Percentiles rank a stretch among this genome's conserved stretches.
Conservation (phyloP, 2,888 invertebrate genomes). For the Cheilosia urbana region DNA sequence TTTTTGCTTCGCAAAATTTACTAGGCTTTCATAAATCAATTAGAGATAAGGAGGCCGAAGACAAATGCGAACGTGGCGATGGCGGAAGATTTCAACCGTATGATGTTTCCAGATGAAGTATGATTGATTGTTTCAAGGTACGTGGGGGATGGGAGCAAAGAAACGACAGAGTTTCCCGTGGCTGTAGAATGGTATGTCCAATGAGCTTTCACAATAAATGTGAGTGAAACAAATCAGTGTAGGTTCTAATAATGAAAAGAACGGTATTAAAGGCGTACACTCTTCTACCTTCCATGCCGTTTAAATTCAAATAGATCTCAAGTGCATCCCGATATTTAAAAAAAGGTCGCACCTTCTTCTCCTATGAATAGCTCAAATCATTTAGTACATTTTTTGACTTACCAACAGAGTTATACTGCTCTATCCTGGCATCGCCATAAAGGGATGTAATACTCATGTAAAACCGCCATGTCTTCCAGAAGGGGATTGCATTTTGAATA, state of each 20-base stretch:
- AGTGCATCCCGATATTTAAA: too few species aligned
- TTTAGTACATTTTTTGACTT: background rate
- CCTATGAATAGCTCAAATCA: too few species aligned
- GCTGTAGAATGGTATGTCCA: too few species aligned
- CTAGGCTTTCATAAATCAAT: conserved; percentile 70
- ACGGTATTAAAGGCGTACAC: too few species aligned
- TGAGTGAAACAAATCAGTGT: too few species aligned
- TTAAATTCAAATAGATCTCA: too few species aligned
- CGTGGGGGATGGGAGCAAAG: too few species aligned
- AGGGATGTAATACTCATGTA: conserved; percentile 10
- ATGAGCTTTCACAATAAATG: too few species aligned
- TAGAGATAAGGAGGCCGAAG: conserved; percentile 70
- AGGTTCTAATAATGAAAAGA: too few species aligned
- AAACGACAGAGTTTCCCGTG: too few species aligned
- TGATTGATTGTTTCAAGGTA: conserved; percentile 51
- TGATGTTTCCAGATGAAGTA: conserved; percentile 49
- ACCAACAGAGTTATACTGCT: background rate
- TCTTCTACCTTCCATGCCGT: too few species aligned
- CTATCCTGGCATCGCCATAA: background rate
- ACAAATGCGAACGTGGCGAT: conserved; percentile 62
- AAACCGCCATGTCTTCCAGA: background rate
- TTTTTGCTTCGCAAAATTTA: conserved; percentile 59
- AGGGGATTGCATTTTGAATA: conserved; percentile 33
- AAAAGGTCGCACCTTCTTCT: too few species aligned
- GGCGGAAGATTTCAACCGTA: conserved; percentile 53